Conservation (phyloP, 2,113 vertebrate species). For the Enhydra lutris region DNA sequence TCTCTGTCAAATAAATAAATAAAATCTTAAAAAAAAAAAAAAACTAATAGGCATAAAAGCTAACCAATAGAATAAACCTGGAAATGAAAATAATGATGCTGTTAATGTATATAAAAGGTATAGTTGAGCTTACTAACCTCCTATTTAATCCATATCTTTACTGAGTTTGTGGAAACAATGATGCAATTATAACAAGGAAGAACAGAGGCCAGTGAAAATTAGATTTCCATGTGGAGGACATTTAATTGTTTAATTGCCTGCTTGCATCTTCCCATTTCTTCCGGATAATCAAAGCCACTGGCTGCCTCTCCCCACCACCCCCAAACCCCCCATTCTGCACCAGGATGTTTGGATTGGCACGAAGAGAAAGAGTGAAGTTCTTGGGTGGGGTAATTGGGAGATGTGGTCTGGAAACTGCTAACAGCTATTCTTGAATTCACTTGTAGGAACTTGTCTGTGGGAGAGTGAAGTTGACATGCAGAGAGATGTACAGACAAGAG, state of each 20-base stretch:
- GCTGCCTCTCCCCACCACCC: not conserved
- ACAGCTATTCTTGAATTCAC: not conserved
- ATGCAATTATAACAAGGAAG: slow-evolving; percentile 27
- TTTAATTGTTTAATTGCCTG: not conserved
- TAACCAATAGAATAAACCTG: not conserved
- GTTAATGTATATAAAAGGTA: not conserved
- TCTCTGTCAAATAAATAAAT: too few relatives aligned
- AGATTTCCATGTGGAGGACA: not conserved
- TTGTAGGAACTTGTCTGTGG: slow-evolving; percentile 29
- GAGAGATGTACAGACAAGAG: not conserved
- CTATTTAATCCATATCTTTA: not conserved
- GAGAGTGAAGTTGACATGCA: not conserved
- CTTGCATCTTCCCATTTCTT: not conserved
- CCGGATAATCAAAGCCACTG: not conserved
- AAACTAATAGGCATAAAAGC: not conserved
- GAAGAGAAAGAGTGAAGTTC: not conserved
- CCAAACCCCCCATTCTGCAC: not conserved
- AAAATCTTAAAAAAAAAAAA: too few relatives aligned
- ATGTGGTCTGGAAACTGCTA: slow-evolving; percentile 24
- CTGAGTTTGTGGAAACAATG: slow-evolving; percentile 2
- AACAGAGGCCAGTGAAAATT: not conserved
- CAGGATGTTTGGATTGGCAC: not conserved
- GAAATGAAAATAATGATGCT: slow-evolving; percentile 21
- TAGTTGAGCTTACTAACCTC: not conserved
- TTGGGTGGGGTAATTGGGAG: not conserved